Percentiles rank a stretch among this genome's conserved stretches.
Conservation (phyloP, 2,113 vertebrate species). For the Camelus bactrianus region DNA sequence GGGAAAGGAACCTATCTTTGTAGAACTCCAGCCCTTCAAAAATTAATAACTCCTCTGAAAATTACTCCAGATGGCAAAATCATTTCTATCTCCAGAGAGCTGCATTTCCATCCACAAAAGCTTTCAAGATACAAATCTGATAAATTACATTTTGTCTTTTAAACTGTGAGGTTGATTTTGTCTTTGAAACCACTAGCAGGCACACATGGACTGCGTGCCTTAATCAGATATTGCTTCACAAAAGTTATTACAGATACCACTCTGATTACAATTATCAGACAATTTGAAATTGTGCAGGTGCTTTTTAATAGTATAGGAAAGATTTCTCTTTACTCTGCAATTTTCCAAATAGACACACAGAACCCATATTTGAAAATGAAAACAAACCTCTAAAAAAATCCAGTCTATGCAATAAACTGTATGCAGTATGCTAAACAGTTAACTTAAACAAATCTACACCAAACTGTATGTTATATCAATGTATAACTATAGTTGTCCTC, state of each 20-base stretch:
- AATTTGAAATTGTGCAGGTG: not conserved
- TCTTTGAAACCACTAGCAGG: not conserved
- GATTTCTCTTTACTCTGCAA: not conserved
- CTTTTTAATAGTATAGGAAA: not conserved
- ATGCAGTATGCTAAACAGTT: not conserved
- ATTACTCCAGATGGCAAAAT: constrained; percentile 80
- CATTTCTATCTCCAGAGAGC: constrained; percentile 77
- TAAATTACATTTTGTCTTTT: not conserved
- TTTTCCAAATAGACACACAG: not conserved
- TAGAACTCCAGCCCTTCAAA: constrained; percentile 72
- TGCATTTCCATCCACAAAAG: constrained; percentile 81
- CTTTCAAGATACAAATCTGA: constrained; percentile 13
- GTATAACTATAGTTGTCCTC: not conserved
- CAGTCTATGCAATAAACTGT: not conserved
- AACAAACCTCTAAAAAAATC: not conserved
- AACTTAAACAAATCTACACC: not conserved
- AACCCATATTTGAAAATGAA: constrained; percentile 7
- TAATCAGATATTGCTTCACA: not conserved
- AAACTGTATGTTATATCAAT: not conserved
- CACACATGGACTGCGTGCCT: not conserved
- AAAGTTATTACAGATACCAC: not conserved
- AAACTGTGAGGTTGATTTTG: not conserved
- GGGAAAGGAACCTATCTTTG: constrained; percentile 53
- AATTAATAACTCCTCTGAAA: constrained; percentile 81
- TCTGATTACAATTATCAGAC: not conserved